Evolutionary conservation across 2,113 vertebrate genomes (phyloP).

Genomic region (Cricetomys ansorgei): DNA sequence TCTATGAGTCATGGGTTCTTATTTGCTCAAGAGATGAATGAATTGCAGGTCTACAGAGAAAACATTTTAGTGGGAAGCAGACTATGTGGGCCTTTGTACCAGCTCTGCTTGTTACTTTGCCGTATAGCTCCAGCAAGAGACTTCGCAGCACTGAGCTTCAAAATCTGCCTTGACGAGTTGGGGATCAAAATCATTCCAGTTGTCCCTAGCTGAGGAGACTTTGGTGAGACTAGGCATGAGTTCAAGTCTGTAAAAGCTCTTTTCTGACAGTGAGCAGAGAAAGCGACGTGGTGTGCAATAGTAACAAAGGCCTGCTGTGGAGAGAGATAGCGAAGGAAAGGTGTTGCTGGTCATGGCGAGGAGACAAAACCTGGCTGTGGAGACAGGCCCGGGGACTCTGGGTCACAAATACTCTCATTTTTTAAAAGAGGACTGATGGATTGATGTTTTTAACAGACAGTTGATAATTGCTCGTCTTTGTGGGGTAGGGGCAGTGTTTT

Average conservation of each 20-base stretch:
- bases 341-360: too few species aligned
- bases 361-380: background rate
- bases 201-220: background rate
- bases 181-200: background rate
- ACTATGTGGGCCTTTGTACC: background rate
- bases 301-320: background rate
- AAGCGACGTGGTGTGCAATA: background rate
- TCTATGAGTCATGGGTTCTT: background rate
- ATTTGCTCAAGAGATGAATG: background rate
- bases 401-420: constrained; percentile 29
- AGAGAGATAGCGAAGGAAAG: too few species aligned
- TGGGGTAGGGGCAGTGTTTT: background rate
- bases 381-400: background rate
- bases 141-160: background rate
- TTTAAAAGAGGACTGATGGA: background rate
- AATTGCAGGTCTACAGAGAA: background rate
- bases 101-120: background rate
- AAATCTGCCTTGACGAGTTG: constrained; percentile 15
- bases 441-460: background rate
- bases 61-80: background rate
- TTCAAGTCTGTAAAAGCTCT: background rate
- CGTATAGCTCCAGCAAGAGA: background rate
- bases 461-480: background rate
- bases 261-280: background rate
- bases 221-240: background rate